These are phyloP conservation scores for Zaprionus bogoriensis DNA, from an alignment of 2,888 invertebrate species.

Conservation along the genomic window DNA sequence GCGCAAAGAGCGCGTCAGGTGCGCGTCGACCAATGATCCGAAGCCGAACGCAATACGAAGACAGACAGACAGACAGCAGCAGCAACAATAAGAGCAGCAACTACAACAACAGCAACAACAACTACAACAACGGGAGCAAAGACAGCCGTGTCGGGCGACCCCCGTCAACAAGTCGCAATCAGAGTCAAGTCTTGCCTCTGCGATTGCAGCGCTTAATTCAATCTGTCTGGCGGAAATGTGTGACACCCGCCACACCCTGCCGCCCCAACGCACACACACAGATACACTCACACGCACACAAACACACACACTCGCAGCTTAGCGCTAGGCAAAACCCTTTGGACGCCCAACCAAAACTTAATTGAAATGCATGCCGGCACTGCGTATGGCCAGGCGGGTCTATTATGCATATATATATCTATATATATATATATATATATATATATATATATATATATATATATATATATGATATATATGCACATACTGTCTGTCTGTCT, in stretches of 20 bases:
- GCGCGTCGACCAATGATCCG: slow-evolving; percentile 41
- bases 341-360: slow-evolving; percentile 32
- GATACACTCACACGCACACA: slow-evolving; percentile 10
- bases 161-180: slow-evolving; percentile 58
- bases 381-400: slow-evolving; percentile 12
- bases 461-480: not conserved
- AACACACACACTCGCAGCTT: not conserved
- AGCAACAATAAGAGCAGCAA: not conserved
- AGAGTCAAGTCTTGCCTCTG: slow-evolving; percentile 33
- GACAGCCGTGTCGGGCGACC: not conserved
- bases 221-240: slow-evolving; percentile 59
- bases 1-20: slow-evolving; percentile 41
- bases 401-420: slow-evolving; percentile 4
- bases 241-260: slow-evolving; percentile 15
- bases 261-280: not conserved
- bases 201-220: slow-evolving; percentile 40
- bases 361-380: slow-evolving; percentile 58
- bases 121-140: not conserved
- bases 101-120: not conserved
- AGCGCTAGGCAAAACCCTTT: slow-evolving; percentile 19
- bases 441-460: not conserved
- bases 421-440: not conserved
- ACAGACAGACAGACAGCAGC: slow-evolving; percentile 17
- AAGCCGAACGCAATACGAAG: slow-evolving; percentile 26
- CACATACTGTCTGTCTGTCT: not conserved